A percentile compares a stretch with the other conserved stretches of the same genome.
phyloP scores from a whole-genome alignment of 2,888 invertebrate species.

The Chesias legatella region DNA sequence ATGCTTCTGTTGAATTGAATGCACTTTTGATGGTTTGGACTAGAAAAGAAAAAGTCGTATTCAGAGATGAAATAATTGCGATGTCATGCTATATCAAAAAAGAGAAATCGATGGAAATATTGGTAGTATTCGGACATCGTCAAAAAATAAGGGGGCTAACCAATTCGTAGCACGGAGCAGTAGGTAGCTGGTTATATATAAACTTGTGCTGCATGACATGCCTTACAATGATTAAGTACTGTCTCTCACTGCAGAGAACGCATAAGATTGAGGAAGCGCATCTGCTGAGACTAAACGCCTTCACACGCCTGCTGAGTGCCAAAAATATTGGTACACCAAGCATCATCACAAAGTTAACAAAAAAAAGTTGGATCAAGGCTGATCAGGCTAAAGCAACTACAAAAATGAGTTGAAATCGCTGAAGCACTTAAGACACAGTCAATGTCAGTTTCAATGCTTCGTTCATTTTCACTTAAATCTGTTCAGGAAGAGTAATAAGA shows the following conservation, averaged over 20 bases:
- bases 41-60: too few relatives aligned
- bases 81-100: too few relatives aligned
- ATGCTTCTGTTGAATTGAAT: too few relatives aligned
- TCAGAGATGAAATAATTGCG: too few relatives aligned
- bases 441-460: too few relatives aligned
- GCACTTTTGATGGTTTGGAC: too few relatives aligned
- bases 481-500: too few relatives aligned
- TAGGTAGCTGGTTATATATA: slow-evolving; percentile 7
- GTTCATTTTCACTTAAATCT: too few relatives aligned
- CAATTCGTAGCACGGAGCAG: too few relatives aligned
- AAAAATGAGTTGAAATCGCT: slow-evolving; percentile 4
- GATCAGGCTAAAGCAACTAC: slow-evolving; percentile 2
- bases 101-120: too few relatives aligned
- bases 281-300: slow-evolving; percentile 2
- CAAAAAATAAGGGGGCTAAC: too few relatives aligned
- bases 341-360: slow-evolving; percentile 3
- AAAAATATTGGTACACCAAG: slow-evolving; percentile 10
- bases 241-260: slow-evolving; percentile 1
- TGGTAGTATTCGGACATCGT: too few relatives aligned
- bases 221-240: slow-evolving; percentile 5
- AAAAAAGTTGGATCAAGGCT: slow-evolving; percentile 6
- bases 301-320: slow-evolving; percentile 8
- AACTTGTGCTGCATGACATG: slow-evolving; percentile 7
- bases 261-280: slow-evolving; percentile 9
- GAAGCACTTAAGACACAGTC: neutral